phyloP scores from a whole-genome alignment of 2,888 invertebrate genomes.

The Drosophila gaucha region DNA sequence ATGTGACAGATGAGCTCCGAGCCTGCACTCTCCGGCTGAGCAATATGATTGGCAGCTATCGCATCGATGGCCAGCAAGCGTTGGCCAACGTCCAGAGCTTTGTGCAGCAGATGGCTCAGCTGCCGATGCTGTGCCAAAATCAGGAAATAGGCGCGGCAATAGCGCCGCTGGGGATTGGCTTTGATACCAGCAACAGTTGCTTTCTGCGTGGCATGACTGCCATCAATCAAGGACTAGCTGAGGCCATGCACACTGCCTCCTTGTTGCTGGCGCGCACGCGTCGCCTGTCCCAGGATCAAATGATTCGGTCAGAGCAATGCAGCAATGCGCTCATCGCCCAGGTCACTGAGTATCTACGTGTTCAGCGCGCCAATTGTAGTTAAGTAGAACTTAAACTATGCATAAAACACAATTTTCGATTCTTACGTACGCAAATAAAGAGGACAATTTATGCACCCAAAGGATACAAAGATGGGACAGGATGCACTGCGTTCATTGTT shows the following conservation, averaged over 20 bases:
- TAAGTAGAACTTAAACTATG: slow-evolving; percentile 15
- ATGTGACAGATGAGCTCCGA: slow-evolving; percentile 54
- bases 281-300: slow-evolving; percentile 48
- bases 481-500: slow-evolving; percentile 57
- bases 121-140: slow-evolving; percentile 56
- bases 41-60: slow-evolving; percentile 30
- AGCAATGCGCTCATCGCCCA: slow-evolving; percentile 52
- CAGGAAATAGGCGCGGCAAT: slow-evolving; percentile 23
- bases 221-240: slow-evolving; percentile 66
- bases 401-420: slow-evolving; percentile 9
- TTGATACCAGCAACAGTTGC: slow-evolving; percentile 53
- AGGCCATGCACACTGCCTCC: slow-evolving; percentile 63
- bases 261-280: slow-evolving; percentile 60
- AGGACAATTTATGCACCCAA: slow-evolving; percentile 69
- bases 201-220: slow-evolving; percentile 62
- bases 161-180: slow-evolving; percentile 27
- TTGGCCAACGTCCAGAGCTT: slow-evolving; percentile 47
- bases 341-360: slow-evolving; percentile 34
- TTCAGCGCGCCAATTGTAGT: slow-evolving; percentile 55
- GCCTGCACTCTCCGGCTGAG: slow-evolving; percentile 56
- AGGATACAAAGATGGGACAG: slow-evolving; percentile 47
- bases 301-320: slow-evolving; percentile 54
- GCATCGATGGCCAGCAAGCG: slow-evolving; percentile 43
- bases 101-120: slow-evolving; percentile 59
- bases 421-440: slow-evolving; percentile 37